Conservation (phyloP, 1,140 invertebrate genomes). For the Apocrypta bakeri region DNA sequence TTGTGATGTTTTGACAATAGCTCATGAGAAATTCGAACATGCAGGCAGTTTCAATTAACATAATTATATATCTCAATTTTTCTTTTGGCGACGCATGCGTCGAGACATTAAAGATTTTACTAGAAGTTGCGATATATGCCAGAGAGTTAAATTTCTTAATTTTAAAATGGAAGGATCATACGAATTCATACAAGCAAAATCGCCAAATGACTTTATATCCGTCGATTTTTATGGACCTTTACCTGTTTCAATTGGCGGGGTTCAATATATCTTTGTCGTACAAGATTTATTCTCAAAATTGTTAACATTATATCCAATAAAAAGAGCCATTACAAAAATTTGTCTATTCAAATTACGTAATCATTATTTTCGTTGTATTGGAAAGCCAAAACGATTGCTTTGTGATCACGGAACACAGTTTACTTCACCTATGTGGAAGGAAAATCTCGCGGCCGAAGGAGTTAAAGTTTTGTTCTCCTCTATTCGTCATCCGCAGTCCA, state of each 20-base stretch:
- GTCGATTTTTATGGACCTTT: conserved; percentile 46
- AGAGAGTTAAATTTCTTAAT: conserved; percentile 29
- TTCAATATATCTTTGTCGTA: conserved; percentile 42
- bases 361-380: neutral
- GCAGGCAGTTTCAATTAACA: conserved; percentile 33
- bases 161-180: conserved; percentile 31
- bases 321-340: neutral
- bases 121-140: conserved; percentile 28
- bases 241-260: conserved; percentile 12
- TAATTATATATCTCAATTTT: neutral
- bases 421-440: conserved; percentile 32
- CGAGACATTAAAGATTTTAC: conserved; percentile 21
- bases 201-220: conserved; percentile 22
- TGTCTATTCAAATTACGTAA: neutral
- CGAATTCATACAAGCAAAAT: neutral
- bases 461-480: neutral
- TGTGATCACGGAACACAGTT: neutral
- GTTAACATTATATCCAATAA: conserved; percentile 27
- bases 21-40: conserved; percentile 31
- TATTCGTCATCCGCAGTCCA: neutral
- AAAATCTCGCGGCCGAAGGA: neutral
- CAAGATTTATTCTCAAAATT: conserved; percentile 45
- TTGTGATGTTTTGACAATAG: neutral
- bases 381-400: neutral
- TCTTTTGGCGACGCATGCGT: conserved; percentile 36